These are phyloP conservation scores for Drosophila bifasciata DNA, from an alignment of 1,140 invertebrate genomes.

Conservation along the genomic window DNA sequence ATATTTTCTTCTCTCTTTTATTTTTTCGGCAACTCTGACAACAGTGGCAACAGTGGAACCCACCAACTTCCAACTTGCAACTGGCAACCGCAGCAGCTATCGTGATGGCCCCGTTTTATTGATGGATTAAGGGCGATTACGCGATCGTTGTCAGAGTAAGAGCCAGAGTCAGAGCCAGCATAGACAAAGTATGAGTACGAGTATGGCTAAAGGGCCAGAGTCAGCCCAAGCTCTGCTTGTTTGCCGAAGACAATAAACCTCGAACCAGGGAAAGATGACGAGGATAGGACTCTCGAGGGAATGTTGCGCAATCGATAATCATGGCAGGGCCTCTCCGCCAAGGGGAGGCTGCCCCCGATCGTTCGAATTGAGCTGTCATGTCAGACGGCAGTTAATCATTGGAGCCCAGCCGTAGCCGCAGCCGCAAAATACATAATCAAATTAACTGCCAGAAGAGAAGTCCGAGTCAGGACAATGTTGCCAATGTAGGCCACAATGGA, in stretches of 20 bases:
- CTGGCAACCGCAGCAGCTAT: conserved; percentile 54
- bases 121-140: conserved; percentile 84
- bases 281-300: conserved; percentile 44
- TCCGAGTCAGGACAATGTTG: conserved; percentile 53
- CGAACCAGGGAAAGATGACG: conserved; percentile 46
- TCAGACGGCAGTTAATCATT: conserved; percentile 83
- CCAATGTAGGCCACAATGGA: conserved; percentile 64
- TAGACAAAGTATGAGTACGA: conserved; percentile 17
- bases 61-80: no score
- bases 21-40: conserved; percentile 33
- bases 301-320: conserved; percentile 81
- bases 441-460: conserved; percentile 78
- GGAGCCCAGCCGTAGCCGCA: conserved; percentile 51
- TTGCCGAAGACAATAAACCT: conserved; percentile 63
- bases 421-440: conserved; percentile 78
- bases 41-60: conserved; percentile 56
- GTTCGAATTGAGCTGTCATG: conserved; percentile 81
- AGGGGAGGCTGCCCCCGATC: neutral
- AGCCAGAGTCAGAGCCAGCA: conserved; percentile 31
- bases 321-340: conserved; percentile 42
- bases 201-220: conserved; percentile 64
- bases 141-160: conserved; percentile 74
- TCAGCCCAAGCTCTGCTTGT: conserved; percentile 35
- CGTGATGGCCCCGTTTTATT: conserved; percentile 84
- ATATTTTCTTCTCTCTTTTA: conserved; percentile 31